Conservation (phyloP, 2,113 vertebrate genomes). For the Sterna hirundo region DNA sequence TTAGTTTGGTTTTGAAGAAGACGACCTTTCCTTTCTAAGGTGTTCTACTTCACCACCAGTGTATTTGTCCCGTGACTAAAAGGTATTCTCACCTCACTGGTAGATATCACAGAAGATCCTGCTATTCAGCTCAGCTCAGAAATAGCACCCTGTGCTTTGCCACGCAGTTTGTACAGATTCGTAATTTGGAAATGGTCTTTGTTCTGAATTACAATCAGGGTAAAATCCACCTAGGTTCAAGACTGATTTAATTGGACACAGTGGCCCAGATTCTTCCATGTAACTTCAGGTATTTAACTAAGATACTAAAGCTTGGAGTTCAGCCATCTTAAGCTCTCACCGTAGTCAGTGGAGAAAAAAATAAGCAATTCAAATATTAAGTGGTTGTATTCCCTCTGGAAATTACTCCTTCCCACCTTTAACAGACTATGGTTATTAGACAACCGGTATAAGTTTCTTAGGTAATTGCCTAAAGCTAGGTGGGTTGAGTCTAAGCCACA, state of each 20-base stretch:
- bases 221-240: background rate
- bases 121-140: background rate
- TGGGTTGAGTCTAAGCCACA: background rate
- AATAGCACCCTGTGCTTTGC: background rate
- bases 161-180: background rate
- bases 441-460: background rate
- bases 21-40: background rate
- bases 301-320: background rate
- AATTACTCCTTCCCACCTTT: background rate
- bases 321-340: background rate
- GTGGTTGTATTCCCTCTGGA: background rate
- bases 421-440: background rate
- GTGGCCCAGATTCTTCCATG: background rate
- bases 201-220: background rate
- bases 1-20: slow-evolving; percentile 30
- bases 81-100: background rate
- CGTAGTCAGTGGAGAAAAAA: background rate
- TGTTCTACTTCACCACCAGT: background rate
- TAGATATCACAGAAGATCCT: background rate
- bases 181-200: background rate
- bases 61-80: background rate
- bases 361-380: background rate
- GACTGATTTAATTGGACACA: background rate
- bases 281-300: background rate
- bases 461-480: background rate